Conservation (phyloP, 1,140 invertebrate species). For the Caerostris extrusa region DNA sequence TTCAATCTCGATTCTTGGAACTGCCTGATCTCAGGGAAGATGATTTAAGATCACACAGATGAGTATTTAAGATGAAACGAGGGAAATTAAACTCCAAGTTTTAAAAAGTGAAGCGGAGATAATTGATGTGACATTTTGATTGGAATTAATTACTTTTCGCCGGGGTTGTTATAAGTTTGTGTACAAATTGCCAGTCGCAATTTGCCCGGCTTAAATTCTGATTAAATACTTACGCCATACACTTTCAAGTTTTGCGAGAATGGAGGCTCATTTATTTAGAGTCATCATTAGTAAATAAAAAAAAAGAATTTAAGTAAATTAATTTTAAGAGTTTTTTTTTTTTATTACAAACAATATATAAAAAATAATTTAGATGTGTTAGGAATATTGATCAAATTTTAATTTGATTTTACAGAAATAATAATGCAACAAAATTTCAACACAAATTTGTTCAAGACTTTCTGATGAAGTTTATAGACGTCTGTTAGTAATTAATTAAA, state of each 20-base stretch:
- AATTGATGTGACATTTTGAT: not conserved
- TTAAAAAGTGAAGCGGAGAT: not conserved
- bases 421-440: too few relatives aligned
- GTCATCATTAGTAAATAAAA: too few relatives aligned
- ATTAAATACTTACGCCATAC: not conserved
- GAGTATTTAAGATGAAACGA: not conserved
- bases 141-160: not conserved
- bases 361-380: too few relatives aligned
- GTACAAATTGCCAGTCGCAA: not conserved
- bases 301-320: too few relatives aligned
- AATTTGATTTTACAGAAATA: too few relatives aligned
- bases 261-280: too few relatives aligned
- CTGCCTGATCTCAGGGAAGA: not conserved
- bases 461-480: too few relatives aligned
- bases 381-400: too few relatives aligned
- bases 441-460: too few relatives aligned
- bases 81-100: not conserved
- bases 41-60: not conserved
- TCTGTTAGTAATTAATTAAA: too few relatives aligned
- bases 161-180: not conserved
- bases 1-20: not conserved
- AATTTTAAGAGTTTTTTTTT: too few relatives aligned
- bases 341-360: too few relatives aligned
- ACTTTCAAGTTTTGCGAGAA: not conserved
- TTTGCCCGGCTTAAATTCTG: not conserved